A percentile compares a stretch with the other conserved stretches of the same genome.
phyloP scores from a whole-genome alignment of 2,797 vertebrate genomes.

The Crenichthys baileyi region DNA sequence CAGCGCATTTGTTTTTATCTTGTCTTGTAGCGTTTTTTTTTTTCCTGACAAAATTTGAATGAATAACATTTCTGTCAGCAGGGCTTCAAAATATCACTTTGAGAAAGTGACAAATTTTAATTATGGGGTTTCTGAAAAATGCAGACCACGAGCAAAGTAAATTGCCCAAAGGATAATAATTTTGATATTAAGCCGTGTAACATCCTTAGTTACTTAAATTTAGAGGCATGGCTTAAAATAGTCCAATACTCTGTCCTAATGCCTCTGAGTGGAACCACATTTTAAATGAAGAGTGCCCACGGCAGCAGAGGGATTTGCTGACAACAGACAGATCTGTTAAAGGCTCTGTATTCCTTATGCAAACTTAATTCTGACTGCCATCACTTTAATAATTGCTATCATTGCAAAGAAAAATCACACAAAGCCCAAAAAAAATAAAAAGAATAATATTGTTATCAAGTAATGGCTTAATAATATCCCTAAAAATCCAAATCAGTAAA shows the following conservation, averaged over 20 bases:
- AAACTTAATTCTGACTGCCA: slow-evolving; percentile 40
- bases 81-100: slow-evolving; percentile 1
- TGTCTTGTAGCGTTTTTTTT: neutral
- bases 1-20: neutral
- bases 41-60: slow-evolving; percentile 1
- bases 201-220: slow-evolving; percentile 45
- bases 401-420: slow-evolving; percentile 29
- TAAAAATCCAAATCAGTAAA: slow-evolving; percentile 50
- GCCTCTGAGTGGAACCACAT: slow-evolving; percentile 30
- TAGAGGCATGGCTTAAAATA: slow-evolving; percentile 47
- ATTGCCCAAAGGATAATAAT: slow-evolving; percentile 27
- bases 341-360: slow-evolving; percentile 31
- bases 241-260: slow-evolving; percentile 18
- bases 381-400: slow-evolving; percentile 46
- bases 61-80: neutral
- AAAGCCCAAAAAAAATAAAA: slow-evolving; percentile 26
- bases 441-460: slow-evolving; percentile 33
- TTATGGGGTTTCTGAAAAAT: neutral
- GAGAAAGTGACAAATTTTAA: neutral
- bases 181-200: slow-evolving; percentile 28
- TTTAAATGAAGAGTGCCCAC: slow-evolving; percentile 34
- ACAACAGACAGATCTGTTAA: slow-evolving; percentile 53
- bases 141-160: slow-evolving; percentile 16
- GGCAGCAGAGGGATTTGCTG: slow-evolving; percentile 40
- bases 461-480: slow-evolving; percentile 36